Evolutionary conservation across 2,797 vertebrate genomes (phyloP).

Genomic region (Cuniculus paca): DNA sequence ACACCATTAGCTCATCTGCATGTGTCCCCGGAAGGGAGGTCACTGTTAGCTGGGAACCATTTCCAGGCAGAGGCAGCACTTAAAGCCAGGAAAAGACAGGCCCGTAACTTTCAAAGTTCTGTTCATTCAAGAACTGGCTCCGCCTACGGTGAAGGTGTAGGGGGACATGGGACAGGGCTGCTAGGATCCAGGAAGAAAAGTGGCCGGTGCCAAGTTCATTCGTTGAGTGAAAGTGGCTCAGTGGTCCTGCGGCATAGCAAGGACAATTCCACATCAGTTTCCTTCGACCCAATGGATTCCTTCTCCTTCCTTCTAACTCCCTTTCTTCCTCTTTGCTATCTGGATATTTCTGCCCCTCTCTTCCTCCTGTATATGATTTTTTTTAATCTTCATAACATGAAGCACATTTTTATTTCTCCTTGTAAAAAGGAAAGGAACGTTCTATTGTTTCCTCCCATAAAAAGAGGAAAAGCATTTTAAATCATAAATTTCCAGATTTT

Average conservation of each 20-base stretch:
- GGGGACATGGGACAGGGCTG: background rate
- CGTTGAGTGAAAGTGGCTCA: background rate
- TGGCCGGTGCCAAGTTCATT: background rate
- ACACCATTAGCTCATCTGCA: background rate
- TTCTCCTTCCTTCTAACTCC: background rate
- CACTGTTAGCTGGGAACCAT: background rate
- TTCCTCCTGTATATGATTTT: background rate
- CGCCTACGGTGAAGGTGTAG: background rate
- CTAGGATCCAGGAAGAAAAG: background rate
- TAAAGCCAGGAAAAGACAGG: background rate
- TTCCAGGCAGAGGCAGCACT: background rate
- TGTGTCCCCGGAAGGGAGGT: background rate
- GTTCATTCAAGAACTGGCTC: background rate
- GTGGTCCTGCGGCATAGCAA: background rate
- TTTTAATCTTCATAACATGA: conserved; percentile 45
- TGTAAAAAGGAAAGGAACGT: conserved; percentile 43
- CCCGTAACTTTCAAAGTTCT: background rate
- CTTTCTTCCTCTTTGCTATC: background rate
- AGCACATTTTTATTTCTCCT: conserved; percentile 55
- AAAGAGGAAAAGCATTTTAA: conserved; percentile 29
- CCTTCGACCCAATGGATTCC: background rate
- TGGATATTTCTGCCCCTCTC: conserved; percentile 39
- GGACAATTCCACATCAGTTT: background rate
- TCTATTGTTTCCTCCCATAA: conserved; percentile 35
- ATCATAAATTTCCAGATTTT: background rate